Conservation (phyloP, 2,113 vertebrate genomes). For the Silurus asotus region DNA sequence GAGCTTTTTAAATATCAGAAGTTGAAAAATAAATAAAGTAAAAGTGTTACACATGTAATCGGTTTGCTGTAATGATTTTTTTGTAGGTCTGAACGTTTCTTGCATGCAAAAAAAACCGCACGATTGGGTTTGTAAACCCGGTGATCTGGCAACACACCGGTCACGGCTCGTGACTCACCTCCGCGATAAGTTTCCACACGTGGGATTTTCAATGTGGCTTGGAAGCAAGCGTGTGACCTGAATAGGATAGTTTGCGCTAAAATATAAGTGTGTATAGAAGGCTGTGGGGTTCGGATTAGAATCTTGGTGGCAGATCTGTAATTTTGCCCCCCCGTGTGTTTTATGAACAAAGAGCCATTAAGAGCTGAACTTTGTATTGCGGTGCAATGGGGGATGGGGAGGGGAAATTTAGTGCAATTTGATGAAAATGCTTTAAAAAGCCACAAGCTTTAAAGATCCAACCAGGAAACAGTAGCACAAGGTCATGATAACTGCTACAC, state of each 20-base stretch:
- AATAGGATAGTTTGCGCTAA: too few relatives aligned
- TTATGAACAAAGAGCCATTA: conserved; percentile 63
- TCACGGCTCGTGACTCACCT: neutral
- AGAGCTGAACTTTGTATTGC: conserved; percentile 57
- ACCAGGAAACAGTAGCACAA: neutral
- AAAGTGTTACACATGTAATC: neutral
- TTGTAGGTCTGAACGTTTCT: neutral
- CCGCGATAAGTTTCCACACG: neutral
- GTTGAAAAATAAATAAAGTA: neutral
- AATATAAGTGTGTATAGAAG: neutral
- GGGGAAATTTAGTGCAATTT: neutral
- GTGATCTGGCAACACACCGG: neutral
- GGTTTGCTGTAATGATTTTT: too few relatives aligned
- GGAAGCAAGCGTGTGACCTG: neutral
- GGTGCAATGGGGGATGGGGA: conserved; percentile 6
- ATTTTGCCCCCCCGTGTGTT: conserved; percentile 35
- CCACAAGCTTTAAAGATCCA: neutral
- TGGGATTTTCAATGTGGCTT: neutral
- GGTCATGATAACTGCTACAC: neutral
- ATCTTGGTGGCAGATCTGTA: conserved; percentile 45
- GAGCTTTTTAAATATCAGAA: neutral
- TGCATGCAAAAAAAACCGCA: neutral
- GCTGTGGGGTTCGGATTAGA: conserved; percentile 21
- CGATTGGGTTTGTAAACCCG: neutral
- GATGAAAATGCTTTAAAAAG: neutral